Evolutionary conservation across 2,797 vertebrate genomes (phyloP), one percentile per base, ranked within the genome.

Genomic region (Anguilla pacifica): DNA sequence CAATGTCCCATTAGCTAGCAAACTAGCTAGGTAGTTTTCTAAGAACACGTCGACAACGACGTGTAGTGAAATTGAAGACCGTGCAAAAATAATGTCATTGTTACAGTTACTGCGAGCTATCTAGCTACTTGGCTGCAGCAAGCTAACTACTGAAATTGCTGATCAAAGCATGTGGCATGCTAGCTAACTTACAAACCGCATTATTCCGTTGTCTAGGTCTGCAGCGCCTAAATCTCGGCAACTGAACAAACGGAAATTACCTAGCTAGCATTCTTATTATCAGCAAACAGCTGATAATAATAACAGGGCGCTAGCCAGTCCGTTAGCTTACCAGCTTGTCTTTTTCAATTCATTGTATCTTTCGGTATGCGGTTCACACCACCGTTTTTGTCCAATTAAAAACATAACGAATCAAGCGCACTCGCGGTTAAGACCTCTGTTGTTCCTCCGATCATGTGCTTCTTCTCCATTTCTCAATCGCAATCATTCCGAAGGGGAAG

Each of bases 401-500:
- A 49, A 43, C 31, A 43, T 15, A 49, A 51, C 22, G 46, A 82
- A 49, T 82, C 22, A 25, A 49, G 43, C 7, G 19, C 43, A 82
- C 43, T 6, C 79, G 79, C 79, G 46, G 79, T 4, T 25, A 9
- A n/a, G 22, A 82, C 74, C 43, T 39, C 35, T 79, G 74, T 39
- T 77, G 64, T 74, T 35, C 46, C 39, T 55, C 15, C 6, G 49
- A n/a, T 17, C 10, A 53, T 31, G 84, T 83, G 19, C 83, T 88
- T 35, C 85, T 55, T 28, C 46, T 25, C 57, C 61, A 49, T 85
- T 85, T 79, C 17, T 55, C 22, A 25, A 49, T 82, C 31, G 43
- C 35, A 43, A 86, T 82, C 79, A 46, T 81, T 17, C 84, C 28
- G 85, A 39, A 49, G 55, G 84, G 84, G 86, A 88, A 83, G 59